Base-by-base conservation (phyloP, 2,113 vertebrate genomes). In the Emydura subglobosa region DNA sequence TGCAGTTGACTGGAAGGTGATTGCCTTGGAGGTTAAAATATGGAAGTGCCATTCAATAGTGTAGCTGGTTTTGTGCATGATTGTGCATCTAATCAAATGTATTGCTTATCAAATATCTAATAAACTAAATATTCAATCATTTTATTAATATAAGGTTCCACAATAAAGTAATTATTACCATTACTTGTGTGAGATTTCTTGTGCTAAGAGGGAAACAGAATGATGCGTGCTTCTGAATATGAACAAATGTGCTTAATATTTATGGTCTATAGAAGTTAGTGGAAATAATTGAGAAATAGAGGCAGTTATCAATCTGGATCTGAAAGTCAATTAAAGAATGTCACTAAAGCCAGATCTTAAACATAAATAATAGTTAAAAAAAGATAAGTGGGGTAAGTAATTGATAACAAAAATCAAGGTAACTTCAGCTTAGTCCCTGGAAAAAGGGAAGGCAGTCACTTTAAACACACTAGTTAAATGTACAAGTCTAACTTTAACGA, bases 321-420 rank as follows among this genome's bases (percentile, higher is more conserved):
- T 50, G 47, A 74, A 86, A 92, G 86, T 31, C 8, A 86, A 80
- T 65, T 88, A 34, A 79, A 34, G 19, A 83, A 61, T 55, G 10
- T 86, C 3, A 7, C 1, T 50, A 79, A 34, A 51, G 57, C 21
- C 39, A 21, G 25, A 31, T 42, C 11, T 82, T 82, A 72, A 72
- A 61, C 22, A 83, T 4, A 79, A 55, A 55, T 78, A 4, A 39
- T 39, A 39, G 39, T 74, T 87, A 7, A 87, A 87, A 86, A 91
- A 51, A 1, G 6, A 1, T 3, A 17, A 31, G 7, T 0, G 5
- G 1, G 11, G 86, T n/a, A 65, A 92, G 10, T 86, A 76, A 44
- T 53, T 76, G 1, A 54, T 80, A 42, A 59, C 49, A 79, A 34
- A 95, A 87, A 55, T 61, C 82, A 4, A 78, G 83, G 76, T 2